Conservation (phyloP, 2,113 vertebrate species). For the Megaleporinus macrocephalus region DNA sequence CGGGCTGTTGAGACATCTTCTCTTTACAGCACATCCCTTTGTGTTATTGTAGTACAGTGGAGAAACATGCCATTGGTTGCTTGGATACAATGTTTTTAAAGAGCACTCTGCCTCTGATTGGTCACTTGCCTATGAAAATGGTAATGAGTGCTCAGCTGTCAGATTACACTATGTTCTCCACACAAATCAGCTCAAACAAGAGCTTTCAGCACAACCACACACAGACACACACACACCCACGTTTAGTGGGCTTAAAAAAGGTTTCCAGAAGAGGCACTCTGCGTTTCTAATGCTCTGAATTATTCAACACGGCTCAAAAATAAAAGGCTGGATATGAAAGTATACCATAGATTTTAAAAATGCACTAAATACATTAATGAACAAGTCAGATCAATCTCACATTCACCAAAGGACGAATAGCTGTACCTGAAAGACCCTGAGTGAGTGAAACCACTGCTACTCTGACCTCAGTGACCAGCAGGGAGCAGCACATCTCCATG, state of each 20-base stretch:
- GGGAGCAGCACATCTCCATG: conserved; percentile 43
- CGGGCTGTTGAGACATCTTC: neutral
- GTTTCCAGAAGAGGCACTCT: neutral
- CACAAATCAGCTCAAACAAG: conserved; percentile 4
- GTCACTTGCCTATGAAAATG: conserved; percentile 31
- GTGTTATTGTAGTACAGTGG: conserved; percentile 5
- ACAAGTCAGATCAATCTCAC: neutral
- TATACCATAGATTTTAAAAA: neutral
- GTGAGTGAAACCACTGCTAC: neutral
- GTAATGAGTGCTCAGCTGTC: conserved; percentile 30
- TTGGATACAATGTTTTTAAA: conserved; percentile 41
- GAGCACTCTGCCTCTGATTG: conserved; percentile 11
- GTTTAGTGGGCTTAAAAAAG: neutral
- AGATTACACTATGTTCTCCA: conserved; percentile 8
- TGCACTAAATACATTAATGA: neutral
- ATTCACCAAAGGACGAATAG: neutral
- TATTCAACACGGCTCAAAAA: neutral
- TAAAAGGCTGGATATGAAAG: neutral
- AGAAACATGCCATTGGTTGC: conserved; percentile 31
- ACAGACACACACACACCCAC: neutral
- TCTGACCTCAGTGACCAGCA: conserved; percentile 14
- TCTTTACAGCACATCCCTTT: neutral
- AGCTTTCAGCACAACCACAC: neutral
- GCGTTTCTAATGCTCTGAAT: neutral
- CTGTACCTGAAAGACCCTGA: neutral